phyloP scores from a whole-genome alignment of 2,113 vertebrate genomes.

The Beaufortia kweichowensis region DNA sequence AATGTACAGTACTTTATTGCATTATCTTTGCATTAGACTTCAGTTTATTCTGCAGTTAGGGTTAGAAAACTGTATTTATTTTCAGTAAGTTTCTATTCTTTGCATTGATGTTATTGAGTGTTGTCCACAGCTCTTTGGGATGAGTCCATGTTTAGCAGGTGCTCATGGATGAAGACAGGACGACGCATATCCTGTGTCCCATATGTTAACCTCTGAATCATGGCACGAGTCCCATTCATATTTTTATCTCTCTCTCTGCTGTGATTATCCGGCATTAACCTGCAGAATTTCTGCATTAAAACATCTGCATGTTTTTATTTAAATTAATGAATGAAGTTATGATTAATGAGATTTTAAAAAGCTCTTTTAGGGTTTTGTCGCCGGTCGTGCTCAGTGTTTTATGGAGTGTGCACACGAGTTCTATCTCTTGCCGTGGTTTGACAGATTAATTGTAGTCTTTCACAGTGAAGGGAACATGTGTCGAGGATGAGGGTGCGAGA shows the following conservation, averaged over 20 bases:
- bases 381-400: neutral
- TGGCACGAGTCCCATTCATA: slow-evolving; percentile 41
- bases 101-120: too few species aligned
- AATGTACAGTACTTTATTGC: too few species aligned
- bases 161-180: slow-evolving; percentile 61
- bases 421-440: slow-evolving; percentile 54
- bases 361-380: too few species aligned
- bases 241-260: neutral
- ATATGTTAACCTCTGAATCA: slow-evolving; percentile 61
- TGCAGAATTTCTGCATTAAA: neutral
- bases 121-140: neutral
- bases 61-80: too few species aligned
- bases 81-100: too few species aligned
- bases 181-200: slow-evolving; percentile 67
- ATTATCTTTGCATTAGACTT: too few species aligned
- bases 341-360: too few species aligned
- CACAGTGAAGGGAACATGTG: slow-evolving; percentile 64
- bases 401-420: slow-evolving; percentile 7
- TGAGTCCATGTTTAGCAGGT: slow-evolving; percentile 74
- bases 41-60: too few species aligned
- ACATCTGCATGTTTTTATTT: neutral
- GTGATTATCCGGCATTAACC: slow-evolving; percentile 25
- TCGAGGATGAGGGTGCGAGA: slow-evolving; percentile 70
- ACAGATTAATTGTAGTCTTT: slow-evolving; percentile 77
- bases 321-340: too few species aligned